Conservation (phyloP, 2,797 vertebrate species). For the Monodelphis domestica region DNA sequence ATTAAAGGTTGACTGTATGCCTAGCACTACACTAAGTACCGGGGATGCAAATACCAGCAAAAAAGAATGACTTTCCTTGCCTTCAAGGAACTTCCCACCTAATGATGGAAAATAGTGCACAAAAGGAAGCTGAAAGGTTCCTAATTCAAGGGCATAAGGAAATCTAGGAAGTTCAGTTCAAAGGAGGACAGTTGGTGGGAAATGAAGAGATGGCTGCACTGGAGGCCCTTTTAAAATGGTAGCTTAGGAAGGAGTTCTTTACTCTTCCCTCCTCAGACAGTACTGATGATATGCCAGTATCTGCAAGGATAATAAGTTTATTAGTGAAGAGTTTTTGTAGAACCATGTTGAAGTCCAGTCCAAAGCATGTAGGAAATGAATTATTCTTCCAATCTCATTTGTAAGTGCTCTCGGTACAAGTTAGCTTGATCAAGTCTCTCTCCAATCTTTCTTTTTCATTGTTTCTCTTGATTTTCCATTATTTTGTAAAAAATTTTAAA, state of each 20-base stretch:
- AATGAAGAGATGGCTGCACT: not conserved
- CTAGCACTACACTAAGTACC: no score
- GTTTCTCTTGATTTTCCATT: not conserved
- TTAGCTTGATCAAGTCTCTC: not conserved
- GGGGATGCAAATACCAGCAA: no score
- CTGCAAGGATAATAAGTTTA: not conserved
- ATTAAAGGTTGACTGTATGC: no score
- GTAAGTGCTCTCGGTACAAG: not conserved
- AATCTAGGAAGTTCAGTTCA: no score
- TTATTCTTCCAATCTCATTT: not conserved
- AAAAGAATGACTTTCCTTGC: no score
- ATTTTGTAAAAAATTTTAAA: not conserved
- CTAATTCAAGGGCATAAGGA: not conserved
- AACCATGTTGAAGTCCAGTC: not conserved
- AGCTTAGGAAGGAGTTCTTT: not conserved
- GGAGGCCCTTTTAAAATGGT: not conserved
- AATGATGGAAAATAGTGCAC: no score
- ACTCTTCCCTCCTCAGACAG: not conserved
- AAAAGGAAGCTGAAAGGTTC: no score
- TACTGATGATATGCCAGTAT: not conserved
- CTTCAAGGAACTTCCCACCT: no score
- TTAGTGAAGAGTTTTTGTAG: not conserved
- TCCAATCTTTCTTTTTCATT: not conserved
- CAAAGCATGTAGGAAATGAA: not conserved
- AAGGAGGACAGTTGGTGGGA: not conserved